Base-by-base conservation (phyloP, 1,140 invertebrate genomes). In the Periplaneta americana region DNA sequence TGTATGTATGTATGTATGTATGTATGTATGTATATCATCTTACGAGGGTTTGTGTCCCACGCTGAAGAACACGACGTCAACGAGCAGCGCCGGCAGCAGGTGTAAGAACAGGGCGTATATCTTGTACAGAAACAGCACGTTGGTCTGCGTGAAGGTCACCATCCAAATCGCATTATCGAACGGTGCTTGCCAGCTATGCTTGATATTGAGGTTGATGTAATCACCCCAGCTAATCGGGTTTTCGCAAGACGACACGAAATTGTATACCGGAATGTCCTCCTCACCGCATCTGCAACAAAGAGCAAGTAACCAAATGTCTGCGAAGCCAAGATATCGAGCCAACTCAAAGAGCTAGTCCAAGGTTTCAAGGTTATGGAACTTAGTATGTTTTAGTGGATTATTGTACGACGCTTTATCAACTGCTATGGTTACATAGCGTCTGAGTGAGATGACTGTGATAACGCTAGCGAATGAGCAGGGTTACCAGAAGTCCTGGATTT, bases 11-110 rank as follows among this genome's bases (percentile, higher is more conserved):
- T n/a, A n/a, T n/a, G n/a, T n/a, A n/a, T n/a, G n/a, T n/a, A n/a
- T n/a, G n/a, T n/a, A n/a, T n/a, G n/a, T n/a, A n/a, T n/a, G n/a
- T n/a, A n/a, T n/a, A 15, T 37, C 35, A 57, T 86, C 89, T 88
- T 88, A 94, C 92, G 90, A 90, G 84, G 93, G 92, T 85, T 92
- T 92, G 83, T 90, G 89, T 37, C 94, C 93, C n/a, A 92, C 83
- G 82, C 93, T 90, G 2, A 92, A 75, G 17, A 90, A 90, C 4
- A 91, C 84, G 0, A 89, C 87, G 83, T 96, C 94, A n/a, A 93
- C 87, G 0, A 95, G 74, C 18, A 92, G 85, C 0, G 93, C 94
- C 0, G 94, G 94, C 5, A 94, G 80, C 37, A 92, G 86, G 83
- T 95, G 94, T 15, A 93, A 85, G 36, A 93, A 86, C 5, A 92